Percentiles rank a stretch among this genome's conserved stretches.
phyloP scores from a whole-genome alignment of 2,888 invertebrate genomes.

The Agrypnus murinus region DNA sequence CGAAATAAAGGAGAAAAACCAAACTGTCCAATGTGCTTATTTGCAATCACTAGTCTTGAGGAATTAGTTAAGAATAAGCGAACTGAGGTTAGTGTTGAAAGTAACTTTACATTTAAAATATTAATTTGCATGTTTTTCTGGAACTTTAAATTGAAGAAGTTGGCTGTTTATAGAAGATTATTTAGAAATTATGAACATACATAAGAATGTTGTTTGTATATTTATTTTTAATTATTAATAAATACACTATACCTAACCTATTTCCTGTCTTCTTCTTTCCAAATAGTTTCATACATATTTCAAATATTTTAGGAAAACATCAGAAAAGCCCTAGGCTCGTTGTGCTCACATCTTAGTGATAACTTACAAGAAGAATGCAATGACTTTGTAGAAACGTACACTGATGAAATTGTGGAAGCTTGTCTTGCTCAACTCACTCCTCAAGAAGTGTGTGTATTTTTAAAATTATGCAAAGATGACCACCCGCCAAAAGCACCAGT shows the following conservation, averaged over 20 bases:
- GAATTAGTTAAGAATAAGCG: slow-evolving; percentile 81
- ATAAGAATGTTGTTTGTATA: background rate
- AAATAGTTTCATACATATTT: slow-evolving; percentile 2
- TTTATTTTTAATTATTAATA: slow-evolving; percentile 4
- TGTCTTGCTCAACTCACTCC: slow-evolving; percentile 83
- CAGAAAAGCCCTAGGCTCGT: slow-evolving; percentile 78
- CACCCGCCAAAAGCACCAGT: slow-evolving; percentile 66
- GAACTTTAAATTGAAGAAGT: slow-evolving; percentile 1
- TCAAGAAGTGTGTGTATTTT: slow-evolving; percentile 84
- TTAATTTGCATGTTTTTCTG: background rate
- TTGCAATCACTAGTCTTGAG: slow-evolving; percentile 87
- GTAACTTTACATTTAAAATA: slow-evolving; percentile 1
- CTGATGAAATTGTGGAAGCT: slow-evolving; percentile 85
- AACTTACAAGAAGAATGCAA: slow-evolving; percentile 80
- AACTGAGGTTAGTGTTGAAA: slow-evolving; percentile 77
- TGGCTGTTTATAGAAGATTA: background rate
- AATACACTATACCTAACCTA: slow-evolving; percentile 15
- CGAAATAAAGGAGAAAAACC: slow-evolving; percentile 74
- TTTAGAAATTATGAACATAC: background rate
- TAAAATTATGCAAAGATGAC: slow-evolving; percentile 81
- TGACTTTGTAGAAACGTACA: slow-evolving; percentile 85
- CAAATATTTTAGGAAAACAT: slow-evolving; percentile 77
- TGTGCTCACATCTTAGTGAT: slow-evolving; percentile 81
- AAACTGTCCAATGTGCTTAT: slow-evolving; percentile 88
- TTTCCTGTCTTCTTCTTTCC: background rate